Evolutionary conservation across 2,888 invertebrate genomes (phyloP).

Genomic region (Physocephala rufipes): DNA sequence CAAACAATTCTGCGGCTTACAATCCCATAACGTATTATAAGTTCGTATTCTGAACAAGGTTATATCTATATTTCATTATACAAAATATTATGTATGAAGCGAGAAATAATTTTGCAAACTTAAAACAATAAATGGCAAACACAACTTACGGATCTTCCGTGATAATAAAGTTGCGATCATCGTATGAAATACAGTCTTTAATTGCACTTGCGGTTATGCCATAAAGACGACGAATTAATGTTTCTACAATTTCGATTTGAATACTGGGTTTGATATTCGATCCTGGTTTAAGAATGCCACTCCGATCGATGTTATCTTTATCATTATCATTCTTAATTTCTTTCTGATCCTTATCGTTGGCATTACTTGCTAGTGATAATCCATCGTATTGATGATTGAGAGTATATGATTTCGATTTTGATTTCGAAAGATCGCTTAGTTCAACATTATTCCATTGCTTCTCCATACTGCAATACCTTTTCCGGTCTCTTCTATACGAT

Average conservation of each 20-base stretch:
- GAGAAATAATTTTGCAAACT: too few relatives aligned
- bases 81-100: too few relatives aligned
- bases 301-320: conserved; percentile 17
- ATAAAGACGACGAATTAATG: conserved; percentile 61
- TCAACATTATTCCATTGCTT: conserved; percentile 60
- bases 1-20: too few relatives aligned
- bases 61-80: too few relatives aligned
- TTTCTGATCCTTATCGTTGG: conserved; percentile 28
- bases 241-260: conserved; percentile 55
- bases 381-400: conserved; percentile 58
- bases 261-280: conserved; percentile 62
- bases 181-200: conserved; percentile 63
- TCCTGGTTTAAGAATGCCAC: conserved; percentile 58
- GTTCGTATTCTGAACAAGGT: too few relatives aligned
- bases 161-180: conserved; percentile 64
- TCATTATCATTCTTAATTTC: conserved; percentile 6
- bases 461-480: conserved; percentile 51
- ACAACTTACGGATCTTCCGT: conserved; percentile 62
- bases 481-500: background rate
- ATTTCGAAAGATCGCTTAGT: conserved; percentile 55
- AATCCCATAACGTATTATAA: too few relatives aligned
- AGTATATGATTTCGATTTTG: conserved; percentile 60
- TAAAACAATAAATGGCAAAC: too few relatives aligned
- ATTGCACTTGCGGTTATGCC: conserved; percentile 62
- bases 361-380: conserved; percentile 18